These are phyloP conservation scores for Prionace glauca DNA, from an alignment of 2,797 vertebrate species.

Conservation along the genomic window DNA sequence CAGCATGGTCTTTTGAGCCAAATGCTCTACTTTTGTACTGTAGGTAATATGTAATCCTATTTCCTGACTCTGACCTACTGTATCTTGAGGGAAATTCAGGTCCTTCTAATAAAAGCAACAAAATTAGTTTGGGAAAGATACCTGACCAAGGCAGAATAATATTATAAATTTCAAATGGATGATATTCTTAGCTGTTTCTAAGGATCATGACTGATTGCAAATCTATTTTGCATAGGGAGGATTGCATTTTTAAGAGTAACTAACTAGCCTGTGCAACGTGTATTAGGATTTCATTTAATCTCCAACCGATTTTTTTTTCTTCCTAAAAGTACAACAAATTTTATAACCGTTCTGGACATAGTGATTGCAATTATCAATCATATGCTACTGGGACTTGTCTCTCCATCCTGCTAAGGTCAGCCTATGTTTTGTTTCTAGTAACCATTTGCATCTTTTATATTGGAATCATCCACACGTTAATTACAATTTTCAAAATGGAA, in stretches of 20 bases:
- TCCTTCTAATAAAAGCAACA: background rate
- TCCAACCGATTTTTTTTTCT: background rate
- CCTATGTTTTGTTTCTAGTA: background rate
- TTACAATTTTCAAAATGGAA: background rate
- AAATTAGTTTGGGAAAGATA: background rate
- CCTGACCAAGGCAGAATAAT: background rate
- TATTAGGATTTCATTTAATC: background rate
- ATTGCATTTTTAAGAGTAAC: background rate
- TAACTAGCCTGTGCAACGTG: background rate
- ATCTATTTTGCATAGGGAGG: background rate
- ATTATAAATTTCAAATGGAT: background rate
- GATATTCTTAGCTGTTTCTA: background rate
- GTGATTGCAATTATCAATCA: background rate
- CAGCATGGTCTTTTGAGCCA: background rate
- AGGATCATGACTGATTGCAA: background rate
- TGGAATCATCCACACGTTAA: background rate
- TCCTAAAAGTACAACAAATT: background rate
- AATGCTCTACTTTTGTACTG: background rate
- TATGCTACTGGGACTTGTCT: background rate
- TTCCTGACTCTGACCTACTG: background rate
- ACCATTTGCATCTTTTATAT: background rate
- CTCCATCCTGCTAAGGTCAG: background rate
- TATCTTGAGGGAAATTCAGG: background rate
- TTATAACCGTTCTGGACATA: background rate
- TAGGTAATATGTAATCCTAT: background rate